Evolutionary conservation across 92 coral and sea anemone genomes (phyloP).

Genomic region (Phymanthus crucifer): DNA sequence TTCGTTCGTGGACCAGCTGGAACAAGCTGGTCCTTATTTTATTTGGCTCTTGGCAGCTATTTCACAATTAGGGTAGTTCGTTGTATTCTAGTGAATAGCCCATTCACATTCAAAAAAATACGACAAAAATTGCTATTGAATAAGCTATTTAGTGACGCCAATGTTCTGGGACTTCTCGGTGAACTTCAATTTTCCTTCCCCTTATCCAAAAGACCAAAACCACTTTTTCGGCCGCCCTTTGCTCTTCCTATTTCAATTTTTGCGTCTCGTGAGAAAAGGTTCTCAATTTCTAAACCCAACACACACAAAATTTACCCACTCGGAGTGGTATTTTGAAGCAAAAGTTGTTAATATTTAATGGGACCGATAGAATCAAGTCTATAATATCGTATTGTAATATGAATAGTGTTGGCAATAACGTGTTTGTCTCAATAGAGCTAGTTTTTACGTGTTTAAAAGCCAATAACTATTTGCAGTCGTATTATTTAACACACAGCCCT

Average conservation of each 20-base stretch:
- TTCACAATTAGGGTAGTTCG: background rate
- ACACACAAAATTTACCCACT: background rate
- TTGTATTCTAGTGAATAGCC: background rate
- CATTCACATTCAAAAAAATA: background rate
- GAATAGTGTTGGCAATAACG: background rate
- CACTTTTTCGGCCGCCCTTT: background rate
- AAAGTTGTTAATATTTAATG: background rate
- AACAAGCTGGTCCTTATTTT: background rate
- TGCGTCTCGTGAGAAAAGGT: background rate
- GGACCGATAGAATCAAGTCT: background rate
- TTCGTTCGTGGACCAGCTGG: background rate
- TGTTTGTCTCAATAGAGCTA: background rate
- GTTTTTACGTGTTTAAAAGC: background rate
- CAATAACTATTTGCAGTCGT: background rate
- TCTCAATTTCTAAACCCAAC: background rate
- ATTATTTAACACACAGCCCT: background rate
- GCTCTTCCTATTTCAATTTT: background rate
- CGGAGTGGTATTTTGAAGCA: background rate
- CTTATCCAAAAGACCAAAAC: background rate
- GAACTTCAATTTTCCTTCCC: background rate
- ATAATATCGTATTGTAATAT: background rate
- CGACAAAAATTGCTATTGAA: background rate
- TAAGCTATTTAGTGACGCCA: background rate
- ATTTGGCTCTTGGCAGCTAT: constrained; percentile 1
- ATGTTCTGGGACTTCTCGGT: background rate